Conservation (phyloP, 2,113 vertebrate genomes). For the Meriones unguiculatus region DNA sequence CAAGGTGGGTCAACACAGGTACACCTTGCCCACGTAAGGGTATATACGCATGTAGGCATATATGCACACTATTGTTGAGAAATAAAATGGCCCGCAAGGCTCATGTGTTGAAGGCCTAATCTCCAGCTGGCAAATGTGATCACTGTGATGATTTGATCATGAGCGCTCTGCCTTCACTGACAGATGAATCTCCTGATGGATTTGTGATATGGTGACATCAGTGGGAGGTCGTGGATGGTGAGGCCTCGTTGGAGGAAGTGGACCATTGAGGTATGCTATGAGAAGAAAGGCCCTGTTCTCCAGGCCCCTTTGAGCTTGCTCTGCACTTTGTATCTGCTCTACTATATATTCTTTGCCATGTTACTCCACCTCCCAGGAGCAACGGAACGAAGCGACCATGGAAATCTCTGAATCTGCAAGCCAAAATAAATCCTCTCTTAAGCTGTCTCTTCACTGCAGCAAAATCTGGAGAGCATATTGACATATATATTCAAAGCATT, state of each 20-base stretch:
- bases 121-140: not conserved
- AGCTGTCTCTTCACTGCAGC: not conserved
- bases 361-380: not conserved
- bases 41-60: not conserved
- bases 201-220: not conserved
- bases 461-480: not conserved
- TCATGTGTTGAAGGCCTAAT: not conserved
- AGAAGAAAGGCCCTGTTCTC: not conserved
- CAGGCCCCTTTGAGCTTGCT: not conserved
- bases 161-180: not conserved
- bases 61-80: not conserved
- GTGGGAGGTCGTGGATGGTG: not conserved
- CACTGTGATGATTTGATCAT: not conserved
- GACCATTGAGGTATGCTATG: not conserved
- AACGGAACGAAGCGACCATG: not conserved
- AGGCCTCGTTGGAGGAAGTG: not conserved
- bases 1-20: not conserved
- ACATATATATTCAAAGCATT: not conserved
- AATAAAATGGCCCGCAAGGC: not conserved
- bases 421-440: not conserved
- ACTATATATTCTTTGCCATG: too few species aligned
- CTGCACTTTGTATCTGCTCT: not conserved
- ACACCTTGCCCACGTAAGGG: not conserved
- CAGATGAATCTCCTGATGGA: not conserved
- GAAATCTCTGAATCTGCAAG: not conserved